These are phyloP conservation scores for Macquaria ambigua DNA, from an alignment of 2,113 vertebrate genomes.

Conservation along the genomic window DNA sequence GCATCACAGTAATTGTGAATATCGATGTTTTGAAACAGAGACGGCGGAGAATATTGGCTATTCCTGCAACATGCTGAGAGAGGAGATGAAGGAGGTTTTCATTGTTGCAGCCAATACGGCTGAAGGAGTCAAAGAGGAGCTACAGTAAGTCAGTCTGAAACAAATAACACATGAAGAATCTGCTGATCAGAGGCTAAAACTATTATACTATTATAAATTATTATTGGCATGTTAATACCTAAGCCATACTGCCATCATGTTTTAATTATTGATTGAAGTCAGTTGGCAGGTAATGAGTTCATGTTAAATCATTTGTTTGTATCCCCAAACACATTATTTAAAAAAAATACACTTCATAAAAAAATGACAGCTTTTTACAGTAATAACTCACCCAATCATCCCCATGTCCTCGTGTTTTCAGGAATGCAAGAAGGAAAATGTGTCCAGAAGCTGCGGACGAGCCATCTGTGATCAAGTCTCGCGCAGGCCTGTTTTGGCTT, in stretches of 20 bases:
- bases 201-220: too few relatives aligned
- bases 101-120: slow-evolving; percentile 84
- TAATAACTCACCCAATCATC: neutral
- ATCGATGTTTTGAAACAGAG: slow-evolving; percentile 80
- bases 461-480: slow-evolving; percentile 66
- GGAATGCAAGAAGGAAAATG: slow-evolving; percentile 89
- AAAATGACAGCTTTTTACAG: neutral
- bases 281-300: neutral
- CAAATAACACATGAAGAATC: neutral
- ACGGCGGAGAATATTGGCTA: slow-evolving; percentile 96
- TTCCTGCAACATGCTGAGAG: slow-evolving; percentile 91
- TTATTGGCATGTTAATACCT: neutral
- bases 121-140: slow-evolving; percentile 85
- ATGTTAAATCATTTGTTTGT: neutral
- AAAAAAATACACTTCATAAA: neutral
- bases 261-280: neutral
- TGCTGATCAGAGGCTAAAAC: neutral
- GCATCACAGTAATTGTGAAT: neutral
- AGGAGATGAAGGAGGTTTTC: slow-evolving; percentile 92
- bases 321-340: neutral
- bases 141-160: slow-evolving; percentile 84
- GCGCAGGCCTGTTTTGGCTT: slow-evolving; percentile 75
- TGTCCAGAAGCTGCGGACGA: slow-evolving; percentile 82
- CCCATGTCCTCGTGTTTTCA: slow-evolving; percentile 50
- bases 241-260: neutral